Evolutionary conservation across 2,797 vertebrate species (phyloP).

Genomic region (Amblyraja radiata): DNA sequence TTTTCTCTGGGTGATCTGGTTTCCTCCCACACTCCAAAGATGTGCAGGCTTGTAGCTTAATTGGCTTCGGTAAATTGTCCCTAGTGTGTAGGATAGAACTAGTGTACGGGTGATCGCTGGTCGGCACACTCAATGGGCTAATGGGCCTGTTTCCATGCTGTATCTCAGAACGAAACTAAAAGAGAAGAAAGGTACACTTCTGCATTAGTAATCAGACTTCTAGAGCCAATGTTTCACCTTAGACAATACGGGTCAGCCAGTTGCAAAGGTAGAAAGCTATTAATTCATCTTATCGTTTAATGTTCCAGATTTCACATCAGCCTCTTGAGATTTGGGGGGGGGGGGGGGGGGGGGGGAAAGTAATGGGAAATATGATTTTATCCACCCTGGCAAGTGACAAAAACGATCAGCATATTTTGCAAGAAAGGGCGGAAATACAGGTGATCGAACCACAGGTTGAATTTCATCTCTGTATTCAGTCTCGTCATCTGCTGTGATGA

Average conservation of each 20-base stretch:
- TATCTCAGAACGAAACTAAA: no score
- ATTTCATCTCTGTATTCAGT: not conserved
- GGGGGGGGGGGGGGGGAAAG: no score
- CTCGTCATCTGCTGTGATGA: not conserved
- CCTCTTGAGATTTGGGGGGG: not conserved
- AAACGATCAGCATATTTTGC: not conserved
- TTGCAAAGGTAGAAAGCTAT: not conserved
- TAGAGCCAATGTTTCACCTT: not conserved
- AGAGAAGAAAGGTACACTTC: not conserved
- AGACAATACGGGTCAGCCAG: not conserved
- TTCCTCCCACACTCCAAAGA: no score
- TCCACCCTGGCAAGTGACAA: not conserved
- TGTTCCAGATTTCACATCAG: not conserved
- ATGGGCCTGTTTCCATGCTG: no score
- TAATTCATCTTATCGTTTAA: not conserved
- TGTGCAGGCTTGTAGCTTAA: no score
- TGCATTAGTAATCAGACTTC: not conserved
- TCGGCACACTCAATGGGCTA: no score
- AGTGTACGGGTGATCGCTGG: no score
- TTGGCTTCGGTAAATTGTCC: no score
- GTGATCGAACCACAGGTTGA: not conserved
- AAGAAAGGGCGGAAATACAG: no score
- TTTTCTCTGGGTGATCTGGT: no score
- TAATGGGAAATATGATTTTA: not conserved
- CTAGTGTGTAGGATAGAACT: no score